Evolutionary conservation across 2,888 invertebrate species (phyloP), one percentile per base, ranked within the genome.

Genomic region (Saturnia pavonia): DNA sequence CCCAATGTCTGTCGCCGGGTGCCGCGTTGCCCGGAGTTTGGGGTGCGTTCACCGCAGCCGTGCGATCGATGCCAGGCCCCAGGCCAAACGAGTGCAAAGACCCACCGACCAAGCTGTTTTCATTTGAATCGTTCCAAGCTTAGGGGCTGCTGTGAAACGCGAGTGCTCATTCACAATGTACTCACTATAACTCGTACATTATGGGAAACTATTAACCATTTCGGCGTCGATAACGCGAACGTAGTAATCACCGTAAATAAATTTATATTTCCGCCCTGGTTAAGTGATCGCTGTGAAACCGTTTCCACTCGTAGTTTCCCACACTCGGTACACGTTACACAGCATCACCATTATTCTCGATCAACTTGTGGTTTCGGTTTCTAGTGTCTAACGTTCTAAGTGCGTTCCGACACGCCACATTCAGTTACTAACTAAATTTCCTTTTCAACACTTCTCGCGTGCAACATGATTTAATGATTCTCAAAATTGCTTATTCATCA

Each of bases 21-120:
- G 88, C 54, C 67, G 66, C 85, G 88, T 85, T 83, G 84, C 82
- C 85, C 79, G 78, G 83, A 85, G 87, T 88, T 90, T 86, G 88
- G 92, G 92, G 92, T 88, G 90, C 89, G 91, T 87, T 91, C 88
- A 88, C 89, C 89, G 89, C 87, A 85, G 80, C 80, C 81, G 78
- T 83, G 85, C 92, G 91, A 93, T 93, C 93, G 92, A 92, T 92
- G 87, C 88, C 83, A 86, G 81, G 83, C 87, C 88, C 84, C 87
- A 82, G 85, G 82, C 85, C 82, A 85, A 84, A 80, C 72, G 72
- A 74, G 80, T 79, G 85, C 83, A 85, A 88, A 88, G 86, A 88
- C 84, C 86, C 82, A 83, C 83, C 85, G 83, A 86, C 81, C 85
- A 85, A 84, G 81, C 82, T 83, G 80, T 80, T 86, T 82, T 80